Evolutionary conservation across 1,140 invertebrate species (phyloP), one percentile per base, ranked within the genome.

Genomic region (Achatina immaculata): DNA sequence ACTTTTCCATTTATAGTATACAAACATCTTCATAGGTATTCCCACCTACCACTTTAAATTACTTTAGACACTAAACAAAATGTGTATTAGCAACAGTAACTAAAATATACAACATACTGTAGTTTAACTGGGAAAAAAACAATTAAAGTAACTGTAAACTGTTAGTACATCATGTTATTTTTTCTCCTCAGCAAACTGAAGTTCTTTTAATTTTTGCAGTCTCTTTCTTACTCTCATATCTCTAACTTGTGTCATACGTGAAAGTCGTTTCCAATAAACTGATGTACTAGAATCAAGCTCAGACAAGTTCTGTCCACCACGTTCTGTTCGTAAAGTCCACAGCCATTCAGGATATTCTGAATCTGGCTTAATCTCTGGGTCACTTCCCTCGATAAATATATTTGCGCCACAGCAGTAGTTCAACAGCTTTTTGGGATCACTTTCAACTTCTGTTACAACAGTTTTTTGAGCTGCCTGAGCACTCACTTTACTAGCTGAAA

Each of bases 301-400:
- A 76, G 95, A 93, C 0, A 97, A 88, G 0, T 92, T 90, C 11
- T 92, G 92, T 36, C 94, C 91, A 21, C 91, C 93, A 93, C 78
- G 79, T 86, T 92, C 92, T 38, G 93, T 94, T 80, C 94, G 92
- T 21, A 98, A 86, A 0, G 85, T 92, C 96, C 96, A 98, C 31
- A 99, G 90, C 97, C 97, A 99, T 34, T 96, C 96, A 0, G 97
- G 97, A 91, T 99, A 99, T 89, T 98, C 96, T 76, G 92, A 93
- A 89, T 98, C 95, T 2, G 95, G 93, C 90, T 95, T 95, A 19
- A 99, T 81, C 93, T 96, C 93, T 28, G 97, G 90, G 89, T 97
- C 96, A 91, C 96, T 93, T 14, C 94, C 94, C 87, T 93, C 92
- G 89, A 94, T 94, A 45, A 93, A 92, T 77, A 96, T 94, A 90